phyloP scores from a whole-genome alignment of 2,888 invertebrate species.

The Nebria brevicollis region DNA sequence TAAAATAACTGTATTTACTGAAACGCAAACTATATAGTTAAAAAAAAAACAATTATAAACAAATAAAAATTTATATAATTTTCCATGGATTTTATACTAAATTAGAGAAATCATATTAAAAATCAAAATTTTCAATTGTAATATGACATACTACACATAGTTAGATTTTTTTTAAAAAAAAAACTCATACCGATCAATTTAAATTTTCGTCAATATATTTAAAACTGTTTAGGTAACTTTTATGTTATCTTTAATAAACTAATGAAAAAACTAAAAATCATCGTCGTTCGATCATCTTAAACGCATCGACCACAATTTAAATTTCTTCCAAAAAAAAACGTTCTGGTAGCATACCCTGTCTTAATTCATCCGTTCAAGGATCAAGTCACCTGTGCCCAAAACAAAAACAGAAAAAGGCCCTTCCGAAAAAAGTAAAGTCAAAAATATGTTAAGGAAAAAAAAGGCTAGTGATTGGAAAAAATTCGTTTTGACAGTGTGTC shows the following conservation, averaged over 20 bases:
- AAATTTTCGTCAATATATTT: no score
- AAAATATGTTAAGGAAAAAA: constrained; percentile 19
- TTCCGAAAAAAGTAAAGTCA: constrained; percentile 24
- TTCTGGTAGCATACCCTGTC: constrained; percentile 20
- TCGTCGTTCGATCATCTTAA: not conserved
- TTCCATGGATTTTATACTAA: not conserved
- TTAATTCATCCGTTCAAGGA: constrained; percentile 23
- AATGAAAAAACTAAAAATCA: not conserved
- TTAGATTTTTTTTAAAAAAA: no score
- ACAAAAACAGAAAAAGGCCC: constrained; percentile 26
- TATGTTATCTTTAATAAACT: not conserved
- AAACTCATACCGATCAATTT: no score
- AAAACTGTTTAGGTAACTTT: no score
- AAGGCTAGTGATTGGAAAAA: constrained; percentile 16
- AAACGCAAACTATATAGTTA: not conserved
- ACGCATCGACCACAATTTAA: not conserved
- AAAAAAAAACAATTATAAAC: not conserved
- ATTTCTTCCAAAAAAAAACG: not conserved
- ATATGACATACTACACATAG: no score
- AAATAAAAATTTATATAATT: not conserved
- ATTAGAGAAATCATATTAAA: no score
- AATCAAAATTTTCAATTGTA: no score
- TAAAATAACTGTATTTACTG: not conserved
- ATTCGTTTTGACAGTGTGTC: constrained; percentile 39
- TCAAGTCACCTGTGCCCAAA: constrained; percentile 35